These are phyloP conservation scores for Empidonax alnorum DNA, from an alignment of 2,113 vertebrate genomes.

Conservation along the genomic window DNA sequence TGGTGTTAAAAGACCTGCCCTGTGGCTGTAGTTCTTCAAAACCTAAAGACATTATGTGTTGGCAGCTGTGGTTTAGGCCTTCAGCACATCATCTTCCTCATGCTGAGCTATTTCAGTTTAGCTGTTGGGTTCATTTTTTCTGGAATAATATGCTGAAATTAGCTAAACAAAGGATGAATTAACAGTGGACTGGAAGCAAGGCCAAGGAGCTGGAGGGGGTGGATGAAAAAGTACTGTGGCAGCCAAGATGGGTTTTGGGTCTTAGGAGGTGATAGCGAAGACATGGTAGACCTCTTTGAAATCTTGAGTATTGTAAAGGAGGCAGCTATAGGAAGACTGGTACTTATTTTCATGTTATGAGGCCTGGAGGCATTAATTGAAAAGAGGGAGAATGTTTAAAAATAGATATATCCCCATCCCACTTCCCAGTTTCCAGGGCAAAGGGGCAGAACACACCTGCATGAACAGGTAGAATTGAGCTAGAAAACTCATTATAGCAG, in stretches of 20 bases:
- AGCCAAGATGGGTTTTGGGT: background rate
- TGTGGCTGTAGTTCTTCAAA: accelerated
- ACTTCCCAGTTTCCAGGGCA: background rate
- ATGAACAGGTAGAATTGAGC: background rate
- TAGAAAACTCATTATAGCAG: background rate
- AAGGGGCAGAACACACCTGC: background rate
- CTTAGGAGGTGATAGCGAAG: background rate
- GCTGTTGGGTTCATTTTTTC: background rate
- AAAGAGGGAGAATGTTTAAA: background rate
- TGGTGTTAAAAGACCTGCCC: background rate
- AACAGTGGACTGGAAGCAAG: background rate
- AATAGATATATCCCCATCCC: accelerated
- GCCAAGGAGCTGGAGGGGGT: too few relatives aligned
- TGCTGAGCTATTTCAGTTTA: background rate
- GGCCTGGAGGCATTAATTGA: background rate
- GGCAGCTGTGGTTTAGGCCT: background rate
- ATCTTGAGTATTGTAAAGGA: background rate
- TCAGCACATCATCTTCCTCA: background rate
- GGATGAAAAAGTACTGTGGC: background rate
- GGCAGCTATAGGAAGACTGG: background rate
- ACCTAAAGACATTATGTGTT: background rate
- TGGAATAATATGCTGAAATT: background rate
- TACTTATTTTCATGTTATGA: background rate
- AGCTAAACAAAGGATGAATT: background rate
- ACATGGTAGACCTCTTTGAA: background rate